phyloP scores from a whole-genome alignment of 2,888 invertebrate species.

The Meliscaeva auricollis region DNA sequence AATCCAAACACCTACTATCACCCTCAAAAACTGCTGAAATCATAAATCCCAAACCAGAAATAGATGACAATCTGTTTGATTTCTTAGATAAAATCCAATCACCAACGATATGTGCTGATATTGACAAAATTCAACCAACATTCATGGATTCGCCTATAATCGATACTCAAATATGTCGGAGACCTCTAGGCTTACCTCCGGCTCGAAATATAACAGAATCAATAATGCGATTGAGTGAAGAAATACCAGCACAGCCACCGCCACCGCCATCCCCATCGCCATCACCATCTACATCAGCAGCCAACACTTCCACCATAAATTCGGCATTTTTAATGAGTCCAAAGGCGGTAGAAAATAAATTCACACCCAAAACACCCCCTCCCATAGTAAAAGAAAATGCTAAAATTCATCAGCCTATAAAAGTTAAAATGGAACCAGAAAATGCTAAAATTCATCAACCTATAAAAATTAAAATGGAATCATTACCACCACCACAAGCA shows the following conservation, averaged over 20 bases:
- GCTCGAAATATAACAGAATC: conserved; percentile 59
- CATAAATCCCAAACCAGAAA: conserved; percentile 78
- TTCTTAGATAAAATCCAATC: conserved; percentile 81
- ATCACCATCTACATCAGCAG: background rate
- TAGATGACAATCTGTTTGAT: conserved; percentile 82
- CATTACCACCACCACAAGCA: background rate
- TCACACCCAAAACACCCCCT: conserved; percentile 3
- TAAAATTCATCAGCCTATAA: conserved; percentile 46
- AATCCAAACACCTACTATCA: conserved; percentile 69
- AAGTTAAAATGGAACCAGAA: background rate
- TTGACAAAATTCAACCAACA: conserved; percentile 83
- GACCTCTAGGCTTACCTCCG: conserved; percentile 59
- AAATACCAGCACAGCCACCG: too few species aligned
- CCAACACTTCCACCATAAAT: background rate
- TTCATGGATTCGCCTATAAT: conserved; percentile 77
- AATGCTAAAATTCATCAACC: too few species aligned
- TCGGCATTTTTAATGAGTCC: background rate
- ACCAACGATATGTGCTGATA: conserved; percentile 80
- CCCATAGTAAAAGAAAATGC: conserved; percentile 34
- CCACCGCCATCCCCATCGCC: background rate
- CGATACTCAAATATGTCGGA: conserved; percentile 53
- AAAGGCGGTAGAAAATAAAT: conserved; percentile 12
- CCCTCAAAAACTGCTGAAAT: conserved; percentile 76
- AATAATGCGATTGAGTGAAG: conserved; percentile 55
- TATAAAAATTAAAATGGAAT: background rate